Evolutionary conservation across 1,140 invertebrate species (phyloP), one percentile per base, ranked within the genome.

Genomic region (Daktulosphaira vitifoliae): DNA sequence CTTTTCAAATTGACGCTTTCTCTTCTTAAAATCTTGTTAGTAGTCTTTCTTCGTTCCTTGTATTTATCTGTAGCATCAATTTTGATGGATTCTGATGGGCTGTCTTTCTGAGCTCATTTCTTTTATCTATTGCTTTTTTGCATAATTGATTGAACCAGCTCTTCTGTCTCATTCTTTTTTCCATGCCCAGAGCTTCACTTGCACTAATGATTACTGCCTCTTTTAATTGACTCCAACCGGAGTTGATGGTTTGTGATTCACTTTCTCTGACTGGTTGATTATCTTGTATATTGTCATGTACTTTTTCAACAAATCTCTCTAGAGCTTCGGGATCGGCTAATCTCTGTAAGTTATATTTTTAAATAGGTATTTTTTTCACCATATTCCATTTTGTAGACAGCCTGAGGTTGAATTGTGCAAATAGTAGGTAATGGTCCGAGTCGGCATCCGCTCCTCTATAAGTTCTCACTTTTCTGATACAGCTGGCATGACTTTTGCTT

Each of bases 61-160:
- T 38, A 66, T 18, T 22, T 56, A 25, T 53, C 46, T 8, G 23
- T 13, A 0, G n/a, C 15, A 23, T 13, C n/a, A 49, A n/a, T 65
- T n/a, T n/a, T 53, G 44, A 46, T 46, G 42, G 46, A 8, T 53
- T 33, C 20, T 50, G 33, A 11, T 48, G n/a, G 9, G 20, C 46
- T 9, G 15, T 56, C 26, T 49, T 18, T 49, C 50, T 49, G 4
- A 42, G 18, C 26, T 56, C 59, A 49, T 68, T 68, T 39, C 50
- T 65, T 39, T 67, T 39, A n/a, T 65, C 44, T 26, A 38, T 18
- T 16, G 46, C 59, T 48, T 52, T 26, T 37, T 20, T 52, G 26
- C 68, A 67, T 51, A 65, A 51, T 6, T 46, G 37, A 65, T 68
- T 66, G 39, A 67, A 67, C 66, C 68, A 68, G 25, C 22, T 51